Evolutionary conservation across 92 coral and sea anemone genomes (phyloP).

Genomic region (Anthopleura xanthogrammica): DNA sequence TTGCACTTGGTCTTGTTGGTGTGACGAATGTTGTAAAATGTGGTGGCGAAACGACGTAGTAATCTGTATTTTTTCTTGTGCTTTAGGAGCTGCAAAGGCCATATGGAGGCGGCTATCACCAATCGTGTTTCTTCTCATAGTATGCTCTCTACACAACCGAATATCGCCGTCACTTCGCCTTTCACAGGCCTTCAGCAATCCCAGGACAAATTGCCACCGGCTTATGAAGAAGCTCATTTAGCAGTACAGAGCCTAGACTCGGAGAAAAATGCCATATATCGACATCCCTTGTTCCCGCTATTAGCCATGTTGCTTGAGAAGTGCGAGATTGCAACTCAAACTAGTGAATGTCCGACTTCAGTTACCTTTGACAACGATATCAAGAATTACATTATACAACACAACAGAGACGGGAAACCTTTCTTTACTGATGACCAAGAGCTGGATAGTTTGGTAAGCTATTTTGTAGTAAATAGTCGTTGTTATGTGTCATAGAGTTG

Average conservation of each 20-base stretch:
- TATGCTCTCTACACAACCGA: constrained; percentile 75
- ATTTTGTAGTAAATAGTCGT: background rate
- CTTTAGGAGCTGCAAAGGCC: constrained; percentile 60
- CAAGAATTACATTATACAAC: constrained; percentile 83
- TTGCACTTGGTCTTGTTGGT: constrained; percentile 80
- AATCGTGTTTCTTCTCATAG: constrained; percentile 74
- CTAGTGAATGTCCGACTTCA: constrained; percentile 84
- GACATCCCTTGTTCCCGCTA: constrained; percentile 95
- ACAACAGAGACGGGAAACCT: constrained; percentile 91
- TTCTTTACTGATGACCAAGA: constrained; percentile 91
- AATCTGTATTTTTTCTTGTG: constrained; percentile 43
- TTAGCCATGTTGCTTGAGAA: constrained; percentile 95
- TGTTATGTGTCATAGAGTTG: background rate
- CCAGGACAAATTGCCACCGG: constrained; percentile 90
- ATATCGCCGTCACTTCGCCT: constrained; percentile 63
- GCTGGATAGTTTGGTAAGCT: constrained; percentile 89
- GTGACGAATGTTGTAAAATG: constrained; percentile 54
- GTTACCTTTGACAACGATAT: constrained; percentile 92
- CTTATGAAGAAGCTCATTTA: constrained; percentile 92
- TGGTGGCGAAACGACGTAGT: constrained; percentile 49
- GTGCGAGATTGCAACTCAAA: constrained; percentile 97
- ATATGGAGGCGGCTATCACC: constrained; percentile 74
- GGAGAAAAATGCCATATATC: constrained; percentile 89
- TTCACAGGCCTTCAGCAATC: constrained; percentile 68
- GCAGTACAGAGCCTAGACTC: constrained; percentile 87